These are phyloP conservation scores for Gymnoscopelus braueri DNA, from an alignment of 2,797 vertebrate genomes.

Conservation along the genomic window DNA sequence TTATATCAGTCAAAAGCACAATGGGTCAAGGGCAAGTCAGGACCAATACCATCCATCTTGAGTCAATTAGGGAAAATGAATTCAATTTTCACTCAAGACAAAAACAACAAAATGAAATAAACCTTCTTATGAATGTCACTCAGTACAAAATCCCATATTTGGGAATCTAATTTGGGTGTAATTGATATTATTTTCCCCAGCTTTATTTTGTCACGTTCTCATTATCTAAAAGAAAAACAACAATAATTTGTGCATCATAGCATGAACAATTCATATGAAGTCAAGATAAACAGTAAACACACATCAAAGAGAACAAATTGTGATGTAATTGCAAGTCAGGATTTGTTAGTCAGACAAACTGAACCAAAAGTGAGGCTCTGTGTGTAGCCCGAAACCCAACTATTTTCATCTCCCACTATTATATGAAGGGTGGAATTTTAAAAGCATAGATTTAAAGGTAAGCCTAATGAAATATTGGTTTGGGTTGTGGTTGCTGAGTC, in stretches of 20 bases:
- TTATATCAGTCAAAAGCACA: conserved; percentile 66
- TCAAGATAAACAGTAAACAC: conserved; percentile 67
- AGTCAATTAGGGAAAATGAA: conserved; percentile 66
- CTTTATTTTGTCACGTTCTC: not conserved
- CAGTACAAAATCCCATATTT: conserved; percentile 37
- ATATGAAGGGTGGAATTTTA: not conserved
- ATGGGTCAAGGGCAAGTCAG: conserved; percentile 61
- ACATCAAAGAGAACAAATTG: conserved; percentile 63
- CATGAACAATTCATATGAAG: conserved; percentile 67
- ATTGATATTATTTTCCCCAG: conserved; percentile 26
- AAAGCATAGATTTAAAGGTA: conserved; percentile 11
- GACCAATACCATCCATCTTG: conserved; percentile 62
- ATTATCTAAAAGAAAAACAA: conserved; percentile 24
- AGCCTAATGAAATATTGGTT: conserved; percentile 16
- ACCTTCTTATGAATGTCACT: conserved; percentile 42
- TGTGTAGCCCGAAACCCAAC: conserved; percentile 13
- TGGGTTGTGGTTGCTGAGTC: conserved; percentile 9
- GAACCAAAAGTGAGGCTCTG: conserved; percentile 28
- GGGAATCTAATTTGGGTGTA: conserved; percentile 49
- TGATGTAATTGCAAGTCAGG: conserved; percentile 38
- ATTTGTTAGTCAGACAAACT: conserved; percentile 41
- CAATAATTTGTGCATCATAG: conserved; percentile 17
- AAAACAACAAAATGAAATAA: conserved; percentile 51
- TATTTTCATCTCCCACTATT: conserved; percentile 20
- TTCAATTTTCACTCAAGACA: conserved; percentile 48